Percentiles rank a stretch among this genome's conserved stretches.
Conservation (phyloP, 2,113 vertebrate genomes). For the Pluvialis apricaria region DNA sequence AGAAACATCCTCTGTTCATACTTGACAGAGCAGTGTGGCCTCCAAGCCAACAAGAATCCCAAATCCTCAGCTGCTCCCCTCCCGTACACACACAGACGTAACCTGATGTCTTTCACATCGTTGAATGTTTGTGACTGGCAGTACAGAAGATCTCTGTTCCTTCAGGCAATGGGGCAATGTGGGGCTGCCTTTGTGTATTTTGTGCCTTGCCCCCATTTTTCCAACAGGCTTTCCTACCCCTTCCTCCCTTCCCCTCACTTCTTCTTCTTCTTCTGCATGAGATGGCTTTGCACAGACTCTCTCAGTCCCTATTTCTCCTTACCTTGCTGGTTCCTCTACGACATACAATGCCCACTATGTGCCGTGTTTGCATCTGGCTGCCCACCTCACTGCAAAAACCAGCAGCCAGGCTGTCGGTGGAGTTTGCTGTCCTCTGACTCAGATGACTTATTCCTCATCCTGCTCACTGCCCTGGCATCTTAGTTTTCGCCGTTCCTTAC, state of each 20-base stretch:
- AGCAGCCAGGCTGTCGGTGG: neutral
- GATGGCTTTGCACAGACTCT: neutral
- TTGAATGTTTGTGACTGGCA: neutral
- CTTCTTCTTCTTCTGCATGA: neutral
- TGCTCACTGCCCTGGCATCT: neutral
- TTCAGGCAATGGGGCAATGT: neutral
- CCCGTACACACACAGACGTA: accelerated
- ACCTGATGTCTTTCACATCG: neutral
- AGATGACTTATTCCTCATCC: neutral
- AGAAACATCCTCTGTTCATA: neutral
- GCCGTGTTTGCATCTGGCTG: neutral
- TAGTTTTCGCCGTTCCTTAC: neutral
- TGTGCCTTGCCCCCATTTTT: neutral
- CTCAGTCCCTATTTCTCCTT: neutral
- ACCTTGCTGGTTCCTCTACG: accelerated
- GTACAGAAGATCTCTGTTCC: neutral
- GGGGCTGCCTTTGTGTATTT: neutral
- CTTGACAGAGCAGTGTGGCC: neutral
- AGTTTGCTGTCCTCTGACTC: neutral
- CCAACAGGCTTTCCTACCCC: neutral
- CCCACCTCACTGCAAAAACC: neutral
- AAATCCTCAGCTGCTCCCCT: neutral
- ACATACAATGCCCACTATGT: neutral
- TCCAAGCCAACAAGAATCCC: neutral
- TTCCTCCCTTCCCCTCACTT: neutral